Percentiles rank a stretch among this genome's conserved stretches.
Evolutionary conservation across 1,140 invertebrate species (phyloP).

Genomic region (Akabosia matsudoensis): DNA sequence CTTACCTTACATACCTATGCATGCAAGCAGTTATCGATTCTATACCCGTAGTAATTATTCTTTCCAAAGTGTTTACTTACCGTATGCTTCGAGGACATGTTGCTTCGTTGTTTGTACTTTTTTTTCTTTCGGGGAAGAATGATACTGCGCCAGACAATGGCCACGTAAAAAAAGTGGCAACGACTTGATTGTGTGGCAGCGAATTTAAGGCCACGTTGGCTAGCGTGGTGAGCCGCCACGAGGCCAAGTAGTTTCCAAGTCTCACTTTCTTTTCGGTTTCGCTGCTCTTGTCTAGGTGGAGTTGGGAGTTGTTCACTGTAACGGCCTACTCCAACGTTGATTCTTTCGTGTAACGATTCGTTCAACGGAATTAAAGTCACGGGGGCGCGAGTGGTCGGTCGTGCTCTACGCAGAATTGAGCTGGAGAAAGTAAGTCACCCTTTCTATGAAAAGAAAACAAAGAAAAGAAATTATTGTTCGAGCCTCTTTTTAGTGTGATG

Average conservation of each 20-base stretch:
- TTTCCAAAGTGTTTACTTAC: too few species aligned
- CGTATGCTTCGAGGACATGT: conserved; percentile 4
- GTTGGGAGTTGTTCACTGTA: not conserved
- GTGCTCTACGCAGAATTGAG: not conserved
- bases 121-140: not conserved
- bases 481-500: too few species aligned
- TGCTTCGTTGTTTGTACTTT: too few species aligned
- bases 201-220: too few species aligned
- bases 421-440: not conserved
- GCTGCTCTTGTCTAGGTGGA: not conserved
- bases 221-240: too few species aligned
- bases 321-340: too few species aligned
- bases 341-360: too few species aligned
- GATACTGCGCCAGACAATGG: not conserved
- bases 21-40: too few species aligned
- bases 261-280: not conserved
- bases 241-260: not conserved
- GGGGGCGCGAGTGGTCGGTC: not conserved
- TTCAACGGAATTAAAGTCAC: not conserved
- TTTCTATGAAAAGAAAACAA: not conserved
- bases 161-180: not conserved
- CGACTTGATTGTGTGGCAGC: too few species aligned
- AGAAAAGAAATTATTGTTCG: conserved; percentile 17
- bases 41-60: too few species aligned
- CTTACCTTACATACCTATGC: too few species aligned